Evolutionary conservation across 2,113 vertebrate species (phyloP).

Genomic region (Pygathrix nemaeus): DNA sequence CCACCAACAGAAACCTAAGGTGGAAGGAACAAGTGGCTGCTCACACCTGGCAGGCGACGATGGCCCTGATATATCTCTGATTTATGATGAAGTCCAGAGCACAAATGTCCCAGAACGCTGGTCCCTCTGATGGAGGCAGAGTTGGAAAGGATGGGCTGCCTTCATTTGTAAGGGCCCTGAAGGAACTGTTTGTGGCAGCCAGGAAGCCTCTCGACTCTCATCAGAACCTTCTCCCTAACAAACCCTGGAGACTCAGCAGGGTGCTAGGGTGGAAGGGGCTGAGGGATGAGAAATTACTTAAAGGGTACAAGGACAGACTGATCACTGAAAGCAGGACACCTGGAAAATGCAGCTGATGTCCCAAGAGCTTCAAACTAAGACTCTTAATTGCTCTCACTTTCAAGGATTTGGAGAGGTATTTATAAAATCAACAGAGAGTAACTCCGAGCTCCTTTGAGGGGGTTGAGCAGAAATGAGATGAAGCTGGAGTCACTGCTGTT

Average conservation of each 20-base stretch:
- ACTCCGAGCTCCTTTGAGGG: slow-evolving; percentile 40
- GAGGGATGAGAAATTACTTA: too few relatives aligned
- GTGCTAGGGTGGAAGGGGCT: too few relatives aligned
- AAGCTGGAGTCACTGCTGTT: slow-evolving; percentile 19
- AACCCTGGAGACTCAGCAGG: too few relatives aligned
- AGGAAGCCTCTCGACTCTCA: slow-evolving; percentile 50
- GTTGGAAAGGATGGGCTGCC: slow-evolving; percentile 63
- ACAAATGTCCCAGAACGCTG: too few relatives aligned
- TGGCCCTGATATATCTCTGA: too few relatives aligned
- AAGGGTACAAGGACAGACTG: background rate
- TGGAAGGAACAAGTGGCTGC: too few relatives aligned
- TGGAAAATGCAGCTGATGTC: slow-evolving; percentile 34
- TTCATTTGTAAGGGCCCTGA: slow-evolving; percentile 31
- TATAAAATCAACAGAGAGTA: background rate
- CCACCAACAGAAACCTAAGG: background rate
- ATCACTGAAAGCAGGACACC: slow-evolving; percentile 8
- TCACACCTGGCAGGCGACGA: background rate
- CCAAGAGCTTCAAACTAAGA: background rate
- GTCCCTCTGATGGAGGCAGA: slow-evolving; percentile 7
- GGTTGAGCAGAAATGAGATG: background rate
- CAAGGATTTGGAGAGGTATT: background rate
- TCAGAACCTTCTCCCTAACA: too few relatives aligned
- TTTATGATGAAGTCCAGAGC: too few relatives aligned
- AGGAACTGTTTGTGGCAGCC: slow-evolving; percentile 55
- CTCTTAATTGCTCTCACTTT: slow-evolving; percentile 11